A percentile compares a stretch with the other conserved stretches of the same genome.
These are phyloP conservation scores for Enhydra lutris DNA, from an alignment of 2,113 vertebrate species.

Conservation along the genomic window DNA sequence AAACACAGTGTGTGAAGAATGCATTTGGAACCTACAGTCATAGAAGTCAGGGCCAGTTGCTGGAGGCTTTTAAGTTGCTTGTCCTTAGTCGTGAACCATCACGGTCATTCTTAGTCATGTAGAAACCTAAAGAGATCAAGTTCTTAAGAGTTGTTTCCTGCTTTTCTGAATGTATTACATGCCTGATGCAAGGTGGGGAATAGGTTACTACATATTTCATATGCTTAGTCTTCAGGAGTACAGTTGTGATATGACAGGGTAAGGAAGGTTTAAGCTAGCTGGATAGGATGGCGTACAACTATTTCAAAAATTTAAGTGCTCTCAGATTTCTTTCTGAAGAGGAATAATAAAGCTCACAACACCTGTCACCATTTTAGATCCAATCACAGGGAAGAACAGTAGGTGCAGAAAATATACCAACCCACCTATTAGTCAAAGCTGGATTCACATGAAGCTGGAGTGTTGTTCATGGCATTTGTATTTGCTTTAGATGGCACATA, in stretches of 20 bases:
- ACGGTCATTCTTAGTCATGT: background rate
- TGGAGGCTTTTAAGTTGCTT: background rate
- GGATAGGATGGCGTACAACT: background rate
- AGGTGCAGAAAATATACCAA: background rate
- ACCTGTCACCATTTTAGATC: background rate
- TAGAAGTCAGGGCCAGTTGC: background rate
- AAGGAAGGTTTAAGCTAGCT: background rate
- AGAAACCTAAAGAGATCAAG: background rate
- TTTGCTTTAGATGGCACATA: background rate
- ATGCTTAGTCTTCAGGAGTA: background rate
- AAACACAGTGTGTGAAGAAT: background rate
- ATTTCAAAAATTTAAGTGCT: background rate
- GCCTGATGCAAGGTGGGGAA: background rate
- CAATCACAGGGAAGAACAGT: slow-evolving; percentile 26
- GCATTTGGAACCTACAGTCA: background rate
- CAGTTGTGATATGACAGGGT: background rate
- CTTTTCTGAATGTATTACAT: background rate
- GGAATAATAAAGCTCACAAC: background rate
- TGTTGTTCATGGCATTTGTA: background rate
- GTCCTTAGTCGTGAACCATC: background rate
- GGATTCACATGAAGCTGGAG: background rate
- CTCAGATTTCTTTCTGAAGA: background rate
- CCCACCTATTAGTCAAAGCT: background rate
- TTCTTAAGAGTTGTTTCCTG: background rate
- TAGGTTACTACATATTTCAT: background rate